Evolutionary conservation across 2,888 invertebrate genomes (phyloP).

Genomic region (Thysanoteuthis rhombus): DNA sequence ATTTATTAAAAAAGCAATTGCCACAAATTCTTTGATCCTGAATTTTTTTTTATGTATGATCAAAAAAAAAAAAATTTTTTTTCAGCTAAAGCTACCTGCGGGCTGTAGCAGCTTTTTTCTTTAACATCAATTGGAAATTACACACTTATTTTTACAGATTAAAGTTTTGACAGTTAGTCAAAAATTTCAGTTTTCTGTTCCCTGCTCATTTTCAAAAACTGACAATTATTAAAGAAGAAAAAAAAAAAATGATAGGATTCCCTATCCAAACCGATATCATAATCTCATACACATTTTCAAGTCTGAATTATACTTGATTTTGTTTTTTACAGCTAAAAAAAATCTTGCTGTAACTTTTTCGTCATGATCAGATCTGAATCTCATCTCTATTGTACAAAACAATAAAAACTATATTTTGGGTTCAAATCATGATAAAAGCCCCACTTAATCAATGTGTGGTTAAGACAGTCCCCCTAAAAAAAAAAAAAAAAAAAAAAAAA

Average conservation of each 20-base stretch:
- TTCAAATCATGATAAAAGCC: not conserved
- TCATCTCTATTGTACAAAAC: not conserved
- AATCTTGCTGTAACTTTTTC: not conserved
- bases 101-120: not conserved
- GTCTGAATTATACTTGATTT: not conserved
- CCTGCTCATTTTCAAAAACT: no score
- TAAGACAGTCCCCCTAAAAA: no score
- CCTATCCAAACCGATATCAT: not conserved
- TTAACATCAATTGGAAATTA: not conserved
- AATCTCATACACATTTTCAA: not conserved
- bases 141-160: no score
- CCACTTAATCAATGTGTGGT: not conserved
- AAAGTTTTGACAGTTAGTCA: no score
- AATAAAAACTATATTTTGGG: not conserved
- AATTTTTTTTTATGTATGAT: not conserved
- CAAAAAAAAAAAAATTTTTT: not conserved
- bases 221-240: no score
- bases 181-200: no score
- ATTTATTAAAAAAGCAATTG: not conserved
- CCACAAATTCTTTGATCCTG: not conserved
- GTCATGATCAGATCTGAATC: not conserved
- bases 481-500: no score
- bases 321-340: not conserved
- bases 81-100: not conserved
- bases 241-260: no score